phyloP scores from a whole-genome alignment of 2,888 invertebrate species.

The Philhelius pedissequus region DNA sequence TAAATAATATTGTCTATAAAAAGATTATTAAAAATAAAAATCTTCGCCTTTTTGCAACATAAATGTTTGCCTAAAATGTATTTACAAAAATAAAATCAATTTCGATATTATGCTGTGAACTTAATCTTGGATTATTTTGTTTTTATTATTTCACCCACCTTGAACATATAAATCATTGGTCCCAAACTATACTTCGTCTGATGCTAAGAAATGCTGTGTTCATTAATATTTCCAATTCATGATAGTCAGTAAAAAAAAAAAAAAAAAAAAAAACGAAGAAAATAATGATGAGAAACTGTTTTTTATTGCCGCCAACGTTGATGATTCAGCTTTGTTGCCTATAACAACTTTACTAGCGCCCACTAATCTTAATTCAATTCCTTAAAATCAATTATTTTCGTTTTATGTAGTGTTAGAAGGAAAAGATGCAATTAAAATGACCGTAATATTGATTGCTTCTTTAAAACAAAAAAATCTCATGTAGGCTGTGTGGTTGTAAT shows the following conservation, averaged over 20 bases:
- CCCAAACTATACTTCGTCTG: background rate
- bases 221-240: background rate
- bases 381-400: background rate
- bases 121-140: background rate
- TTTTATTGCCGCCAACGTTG: background rate
- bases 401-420: no score
- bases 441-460: background rate
- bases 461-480: background rate
- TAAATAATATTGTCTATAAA: no score
- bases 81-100: background rate
- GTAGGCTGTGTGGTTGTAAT: background rate
- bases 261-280: background rate
- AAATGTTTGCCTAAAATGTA: background rate
- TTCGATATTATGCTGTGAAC: background rate
- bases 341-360: background rate
- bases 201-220: background rate
- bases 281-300: background rate
- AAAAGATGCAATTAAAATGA: background rate
- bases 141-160: background rate
- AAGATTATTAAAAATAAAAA: background rate
- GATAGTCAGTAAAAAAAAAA: background rate
- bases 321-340: background rate
- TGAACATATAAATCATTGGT: background rate
- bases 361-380: background rate
- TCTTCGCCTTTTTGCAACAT: background rate